These are phyloP conservation scores for Icerya purchasi DNA, from an alignment of 2,888 invertebrate species.

Conservation along the genomic window DNA sequence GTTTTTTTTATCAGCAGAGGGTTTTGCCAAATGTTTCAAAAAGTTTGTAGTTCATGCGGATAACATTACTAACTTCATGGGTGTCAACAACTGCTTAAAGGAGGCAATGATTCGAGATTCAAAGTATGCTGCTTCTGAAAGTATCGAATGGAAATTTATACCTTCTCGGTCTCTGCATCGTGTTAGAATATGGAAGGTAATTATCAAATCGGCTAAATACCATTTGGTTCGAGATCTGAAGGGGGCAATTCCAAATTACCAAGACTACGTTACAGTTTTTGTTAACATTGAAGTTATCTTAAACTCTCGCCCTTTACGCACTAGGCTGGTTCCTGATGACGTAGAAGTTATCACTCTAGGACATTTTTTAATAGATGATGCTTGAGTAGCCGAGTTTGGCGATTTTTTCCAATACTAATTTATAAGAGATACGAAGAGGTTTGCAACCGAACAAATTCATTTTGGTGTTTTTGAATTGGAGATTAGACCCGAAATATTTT, in stretches of 20 bases:
- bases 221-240: background rate
- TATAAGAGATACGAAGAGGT: too few relatives aligned
- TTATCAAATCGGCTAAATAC: background rate
- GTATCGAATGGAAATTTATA: conserved; percentile 16
- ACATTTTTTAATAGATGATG: conserved; percentile 22
- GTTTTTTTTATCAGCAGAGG: background rate
- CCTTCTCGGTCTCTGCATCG: background rate
- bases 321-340: conserved; percentile 17
- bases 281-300: conserved; percentile 1
- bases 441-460: too few relatives aligned
- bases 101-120: background rate
- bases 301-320: conserved; percentile 16
- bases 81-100: background rate
- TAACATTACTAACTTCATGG: conserved; percentile 4
- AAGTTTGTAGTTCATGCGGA: conserved; percentile 16
- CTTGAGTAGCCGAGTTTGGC: too few relatives aligned
- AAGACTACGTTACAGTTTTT: background rate
- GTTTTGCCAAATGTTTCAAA: background rate
- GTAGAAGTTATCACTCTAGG: conserved; percentile 20
- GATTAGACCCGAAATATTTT: too few relatives aligned
- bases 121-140: conserved; percentile 4
- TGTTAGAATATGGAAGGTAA: conserved; percentile 3
- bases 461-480: too few relatives aligned
- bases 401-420: too few relatives aligned
- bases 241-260: background rate